Evolutionary conservation across 2,113 vertebrate species (phyloP).

Genomic region (Scalopus aquaticus): DNA sequence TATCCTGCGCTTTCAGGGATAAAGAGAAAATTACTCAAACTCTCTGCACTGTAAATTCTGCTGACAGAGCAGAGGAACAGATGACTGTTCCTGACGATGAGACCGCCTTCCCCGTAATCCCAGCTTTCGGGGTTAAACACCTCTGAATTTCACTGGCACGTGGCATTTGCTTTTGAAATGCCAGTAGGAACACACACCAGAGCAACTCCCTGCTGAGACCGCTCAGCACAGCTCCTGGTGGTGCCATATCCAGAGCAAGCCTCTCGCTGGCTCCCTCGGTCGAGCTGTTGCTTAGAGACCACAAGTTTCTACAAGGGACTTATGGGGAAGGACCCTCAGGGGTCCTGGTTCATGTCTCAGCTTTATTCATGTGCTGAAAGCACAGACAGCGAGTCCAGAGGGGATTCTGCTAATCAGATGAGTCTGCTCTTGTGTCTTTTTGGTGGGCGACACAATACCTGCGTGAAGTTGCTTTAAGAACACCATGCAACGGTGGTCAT

Average conservation of each 20-base stretch:
- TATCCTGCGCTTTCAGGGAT: conserved; percentile 54
- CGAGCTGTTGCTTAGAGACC: conserved; percentile 82
- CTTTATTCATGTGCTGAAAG: conserved; percentile 70
- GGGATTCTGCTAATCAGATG: conserved; percentile 16
- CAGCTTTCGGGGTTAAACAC: not conserved
- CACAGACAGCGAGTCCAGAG: conserved; percentile 44
- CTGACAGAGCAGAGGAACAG: conserved; percentile 13
- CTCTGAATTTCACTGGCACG: conserved; percentile 50
- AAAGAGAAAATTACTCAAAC: conserved; percentile 37
- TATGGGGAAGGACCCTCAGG: conserved; percentile 3
- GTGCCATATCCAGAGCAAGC: conserved; percentile 11
- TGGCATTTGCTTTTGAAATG: conserved; percentile 50
- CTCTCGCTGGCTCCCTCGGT: conserved; percentile 48
- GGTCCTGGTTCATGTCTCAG: conserved; percentile 73
- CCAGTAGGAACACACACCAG: not conserved
- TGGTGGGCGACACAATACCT: not conserved
- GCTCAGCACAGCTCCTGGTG: conserved; percentile 78
- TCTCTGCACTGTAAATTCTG: conserved; percentile 44
- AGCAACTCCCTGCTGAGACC: conserved; percentile 76
- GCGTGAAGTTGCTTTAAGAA: not conserved
- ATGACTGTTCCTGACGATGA: not conserved
- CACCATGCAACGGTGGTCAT: not conserved
- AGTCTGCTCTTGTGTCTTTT: conserved; percentile 47
- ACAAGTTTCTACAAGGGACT: conserved; percentile 57
- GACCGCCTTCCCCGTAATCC: conserved; percentile 31